These are phyloP conservation scores for Callipepla squamata DNA, from an alignment of 2,113 vertebrate genomes.

Conservation along the genomic window DNA sequence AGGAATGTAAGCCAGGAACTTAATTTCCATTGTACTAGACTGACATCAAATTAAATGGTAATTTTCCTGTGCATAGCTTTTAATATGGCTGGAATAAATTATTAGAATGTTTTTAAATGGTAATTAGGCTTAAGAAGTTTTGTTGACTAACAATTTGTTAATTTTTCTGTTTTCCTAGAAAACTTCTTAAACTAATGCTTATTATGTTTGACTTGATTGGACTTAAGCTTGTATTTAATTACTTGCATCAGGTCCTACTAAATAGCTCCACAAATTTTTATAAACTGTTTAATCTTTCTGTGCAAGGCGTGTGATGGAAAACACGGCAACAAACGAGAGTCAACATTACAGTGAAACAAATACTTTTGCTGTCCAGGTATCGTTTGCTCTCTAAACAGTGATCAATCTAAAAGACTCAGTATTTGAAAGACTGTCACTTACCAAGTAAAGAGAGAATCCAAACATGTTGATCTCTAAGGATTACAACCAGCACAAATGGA, in stretches of 20 bases:
- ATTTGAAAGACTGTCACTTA: constrained; percentile 49
- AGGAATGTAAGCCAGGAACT: not conserved
- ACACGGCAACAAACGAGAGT: constrained; percentile 44
- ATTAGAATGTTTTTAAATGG: not conserved
- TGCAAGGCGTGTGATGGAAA: constrained; percentile 24
- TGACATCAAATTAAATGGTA: not conserved
- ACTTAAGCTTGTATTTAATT: not conserved
- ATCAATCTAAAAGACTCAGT: not conserved
- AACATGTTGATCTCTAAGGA: constrained; percentile 31
- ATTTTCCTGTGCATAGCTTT: not conserved
- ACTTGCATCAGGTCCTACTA: not conserved
- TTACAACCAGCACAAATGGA: constrained; percentile 42
- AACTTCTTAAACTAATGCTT: not conserved
- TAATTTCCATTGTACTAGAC: not conserved
- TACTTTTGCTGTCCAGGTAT: constrained; percentile 34
- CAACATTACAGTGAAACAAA: constrained; percentile 45
- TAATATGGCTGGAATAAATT: not conserved
- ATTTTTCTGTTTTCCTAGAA: not conserved
- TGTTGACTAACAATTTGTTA: not conserved
- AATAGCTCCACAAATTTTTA: constrained; percentile 32
- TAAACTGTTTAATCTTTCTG: constrained; percentile 40
- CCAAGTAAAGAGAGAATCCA: constrained; percentile 54
- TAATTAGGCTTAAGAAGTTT: not conserved
- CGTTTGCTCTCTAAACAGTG: constrained; percentile 48
- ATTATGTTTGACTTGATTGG: not conserved